Percentiles rank a stretch among this genome's conserved stretches.
phyloP scores from a whole-genome alignment of 1,140 invertebrate genomes.

The Ylistrum balloti region DNA sequence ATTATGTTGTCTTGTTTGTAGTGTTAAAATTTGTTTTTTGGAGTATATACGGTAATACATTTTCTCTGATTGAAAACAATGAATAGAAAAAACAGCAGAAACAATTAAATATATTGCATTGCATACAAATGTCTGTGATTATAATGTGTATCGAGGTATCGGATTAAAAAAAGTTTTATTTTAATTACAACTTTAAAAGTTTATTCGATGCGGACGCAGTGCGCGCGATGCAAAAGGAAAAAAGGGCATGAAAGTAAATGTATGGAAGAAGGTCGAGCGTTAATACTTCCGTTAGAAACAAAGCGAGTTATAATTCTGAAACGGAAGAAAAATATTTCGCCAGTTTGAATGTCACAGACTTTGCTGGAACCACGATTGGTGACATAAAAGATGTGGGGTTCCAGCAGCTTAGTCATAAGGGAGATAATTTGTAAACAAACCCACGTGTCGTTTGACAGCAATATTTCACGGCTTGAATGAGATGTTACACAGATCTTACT shows the following conservation, averaged over 20 bases:
- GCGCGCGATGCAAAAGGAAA: background rate
- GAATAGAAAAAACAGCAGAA: too few species aligned
- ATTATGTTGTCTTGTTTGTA: too few species aligned
- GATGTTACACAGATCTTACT: background rate
- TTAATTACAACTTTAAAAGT: too few species aligned
- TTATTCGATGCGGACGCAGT: too few species aligned
- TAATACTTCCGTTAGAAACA: slow-evolving; percentile 60
- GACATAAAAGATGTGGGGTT: slow-evolving; percentile 65
- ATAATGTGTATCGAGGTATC: too few species aligned
- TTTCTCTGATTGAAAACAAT: too few species aligned
- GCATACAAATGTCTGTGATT: too few species aligned
- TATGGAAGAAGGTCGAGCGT: slow-evolving; percentile 48
- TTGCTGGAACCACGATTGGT: slow-evolving; percentile 66
- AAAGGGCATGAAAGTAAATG: background rate
- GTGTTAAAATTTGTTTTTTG: too few species aligned
- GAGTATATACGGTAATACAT: too few species aligned
- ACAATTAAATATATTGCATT: too few species aligned
- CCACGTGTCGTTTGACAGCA: background rate
- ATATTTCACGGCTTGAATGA: background rate
- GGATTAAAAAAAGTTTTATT: too few species aligned
- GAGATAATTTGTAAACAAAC: slow-evolving; percentile 56
- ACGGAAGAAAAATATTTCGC: slow-evolving; percentile 58
- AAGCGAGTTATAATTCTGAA: slow-evolving; percentile 59
- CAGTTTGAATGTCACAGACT: slow-evolving; percentile 64
- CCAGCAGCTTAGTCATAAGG: slow-evolving; percentile 41